phyloP scores from a whole-genome alignment of 1,140 invertebrate genomes.

The Capitella teleta region DNA sequence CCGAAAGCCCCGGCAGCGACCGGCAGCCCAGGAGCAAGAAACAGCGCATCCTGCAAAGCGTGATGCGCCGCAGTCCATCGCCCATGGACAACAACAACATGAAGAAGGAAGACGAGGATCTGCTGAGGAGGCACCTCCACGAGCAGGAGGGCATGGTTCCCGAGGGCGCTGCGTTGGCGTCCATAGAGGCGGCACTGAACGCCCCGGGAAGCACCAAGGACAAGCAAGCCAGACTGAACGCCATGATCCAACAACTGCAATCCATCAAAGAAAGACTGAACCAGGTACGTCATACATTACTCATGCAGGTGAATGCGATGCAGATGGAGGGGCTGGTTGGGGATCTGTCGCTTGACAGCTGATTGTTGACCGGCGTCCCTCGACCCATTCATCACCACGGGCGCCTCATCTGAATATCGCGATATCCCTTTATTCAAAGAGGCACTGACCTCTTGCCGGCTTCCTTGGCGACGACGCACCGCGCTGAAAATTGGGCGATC shows the following conservation, averaged over 20 bases:
- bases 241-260: constrained; percentile 6
- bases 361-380: too few species aligned
- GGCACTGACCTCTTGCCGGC: too few species aligned
- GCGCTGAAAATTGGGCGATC: too few species aligned
- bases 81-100: background rate
- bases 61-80: background rate
- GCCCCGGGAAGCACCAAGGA: background rate
- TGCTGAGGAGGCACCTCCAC: background rate
- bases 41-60: constrained; percentile 2
- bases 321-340: too few species aligned
- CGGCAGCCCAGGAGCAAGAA: background rate
- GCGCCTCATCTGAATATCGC: too few species aligned
- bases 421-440: too few species aligned
- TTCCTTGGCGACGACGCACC: too few species aligned
- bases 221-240: background rate
- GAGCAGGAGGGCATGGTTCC: background rate
- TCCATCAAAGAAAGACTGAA: background rate
- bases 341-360: too few species aligned
- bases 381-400: too few species aligned
- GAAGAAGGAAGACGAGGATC: background rate
- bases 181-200: background rate
- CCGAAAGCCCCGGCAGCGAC: background rate
- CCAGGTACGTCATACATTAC: too few species aligned
- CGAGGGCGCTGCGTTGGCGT: background rate
- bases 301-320: too few species aligned